phyloP scores from a whole-genome alignment of 2,888 invertebrate genomes.

The Oxyscelio sp. region DNA sequence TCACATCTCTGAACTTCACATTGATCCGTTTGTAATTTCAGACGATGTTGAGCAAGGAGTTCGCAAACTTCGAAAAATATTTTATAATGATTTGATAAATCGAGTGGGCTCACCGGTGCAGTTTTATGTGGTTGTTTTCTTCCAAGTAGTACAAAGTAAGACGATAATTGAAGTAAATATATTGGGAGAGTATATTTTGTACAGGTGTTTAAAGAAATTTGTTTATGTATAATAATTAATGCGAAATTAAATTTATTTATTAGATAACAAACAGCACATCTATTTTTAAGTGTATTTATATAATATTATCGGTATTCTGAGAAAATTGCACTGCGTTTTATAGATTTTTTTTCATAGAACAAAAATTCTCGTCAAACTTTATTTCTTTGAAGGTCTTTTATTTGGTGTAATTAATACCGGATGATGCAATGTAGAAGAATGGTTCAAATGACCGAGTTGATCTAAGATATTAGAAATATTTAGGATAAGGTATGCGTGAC shows the following conservation, averaged over 20 bases:
- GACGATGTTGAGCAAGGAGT: slow-evolving; percentile 21
- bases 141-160: background rate
- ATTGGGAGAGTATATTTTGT: background rate
- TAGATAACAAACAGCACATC: no score
- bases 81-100: slow-evolving; percentile 17
- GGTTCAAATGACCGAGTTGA: slow-evolving; percentile 35
- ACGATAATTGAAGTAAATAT: background rate
- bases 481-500: slow-evolving; percentile 34
- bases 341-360: background rate
- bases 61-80: slow-evolving; percentile 6
- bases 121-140: background rate
- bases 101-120: background rate
- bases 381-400: no score
- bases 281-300: no score
- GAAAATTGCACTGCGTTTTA: background rate
- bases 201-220: no score
- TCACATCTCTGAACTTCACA: slow-evolving; percentile 21
- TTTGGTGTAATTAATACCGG: slow-evolving; percentile 1
- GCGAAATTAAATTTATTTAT: no score
- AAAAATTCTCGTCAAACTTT: slow-evolving; percentile 2
- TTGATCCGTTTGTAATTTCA: slow-evolving; percentile 28
- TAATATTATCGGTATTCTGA: background rate
- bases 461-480: slow-evolving; percentile 39
- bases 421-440: slow-evolving; percentile 24
- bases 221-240: no score